phyloP scores from a whole-genome alignment of 2,113 vertebrate species.

The Amphiprion ocellaris region DNA sequence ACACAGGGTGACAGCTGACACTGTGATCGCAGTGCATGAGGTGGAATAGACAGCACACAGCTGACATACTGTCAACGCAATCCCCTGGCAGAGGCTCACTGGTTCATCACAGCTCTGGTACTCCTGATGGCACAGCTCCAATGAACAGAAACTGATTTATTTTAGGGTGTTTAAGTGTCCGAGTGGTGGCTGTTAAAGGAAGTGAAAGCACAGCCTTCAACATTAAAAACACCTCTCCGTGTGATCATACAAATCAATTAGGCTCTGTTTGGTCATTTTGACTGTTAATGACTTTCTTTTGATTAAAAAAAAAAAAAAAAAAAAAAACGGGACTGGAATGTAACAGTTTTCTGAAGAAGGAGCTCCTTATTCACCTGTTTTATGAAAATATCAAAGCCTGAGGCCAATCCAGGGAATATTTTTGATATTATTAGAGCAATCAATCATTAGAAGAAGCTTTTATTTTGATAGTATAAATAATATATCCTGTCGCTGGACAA shows the following conservation, averaged over 20 bases:
- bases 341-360: too few species aligned
- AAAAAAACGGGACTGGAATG: neutral
- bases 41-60: slow-evolving; percentile 43
- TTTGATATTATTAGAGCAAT: too few species aligned
- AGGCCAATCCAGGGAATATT: too few species aligned
- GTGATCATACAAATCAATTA: neutral
- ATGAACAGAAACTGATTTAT: slow-evolving; percentile 33
- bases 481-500: too few species aligned
- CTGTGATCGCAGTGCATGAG: slow-evolving; percentile 52
- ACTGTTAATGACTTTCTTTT: slow-evolving; percentile 8
- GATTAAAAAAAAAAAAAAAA: neutral
- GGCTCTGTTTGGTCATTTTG: neutral
- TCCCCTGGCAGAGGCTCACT: slow-evolving; percentile 42
- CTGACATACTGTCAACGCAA: slow-evolving; percentile 66
- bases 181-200: neutral
- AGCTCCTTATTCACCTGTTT: neutral
- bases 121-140: slow-evolving; percentile 33
- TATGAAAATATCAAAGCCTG: slow-evolving; percentile 6
- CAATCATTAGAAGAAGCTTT: too few species aligned
- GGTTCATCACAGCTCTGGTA: slow-evolving; percentile 45
- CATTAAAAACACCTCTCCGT: neutral
- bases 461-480: too few species aligned
- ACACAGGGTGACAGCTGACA: slow-evolving; percentile 65
- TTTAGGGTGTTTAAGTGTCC: slow-evolving; percentile 14
- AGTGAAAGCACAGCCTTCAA: slow-evolving; percentile 2